These are phyloP conservation scores for Tholera decimalis DNA, from an alignment of 2,888 invertebrate species.

Conservation along the genomic window DNA sequence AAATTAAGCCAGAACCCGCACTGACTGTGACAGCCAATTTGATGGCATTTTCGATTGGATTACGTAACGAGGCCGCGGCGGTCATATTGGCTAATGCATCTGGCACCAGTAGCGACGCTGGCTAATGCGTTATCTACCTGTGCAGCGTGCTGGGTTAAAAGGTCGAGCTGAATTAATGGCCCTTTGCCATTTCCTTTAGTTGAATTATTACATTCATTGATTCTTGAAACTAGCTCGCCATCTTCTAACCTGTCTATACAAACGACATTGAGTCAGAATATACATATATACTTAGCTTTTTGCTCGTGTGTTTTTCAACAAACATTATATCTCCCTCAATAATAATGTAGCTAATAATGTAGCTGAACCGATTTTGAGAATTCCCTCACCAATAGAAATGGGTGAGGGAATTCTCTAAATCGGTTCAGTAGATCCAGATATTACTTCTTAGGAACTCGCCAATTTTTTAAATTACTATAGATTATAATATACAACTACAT, in stretches of 20 bases:
- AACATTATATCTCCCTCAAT: no score
- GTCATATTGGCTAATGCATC: slow-evolving; percentile 56
- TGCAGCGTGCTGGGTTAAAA: slow-evolving; percentile 39
- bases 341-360: no score
- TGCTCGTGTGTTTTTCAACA: no score
- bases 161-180: slow-evolving; percentile 34
- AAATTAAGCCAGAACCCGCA: slow-evolving; percentile 21
- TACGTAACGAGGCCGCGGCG: slow-evolving; percentile 32
- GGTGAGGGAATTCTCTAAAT: no score
- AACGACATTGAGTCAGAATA: not conserved
- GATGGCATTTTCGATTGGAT: slow-evolving; percentile 43
- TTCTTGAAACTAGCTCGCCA: slow-evolving; percentile 1
- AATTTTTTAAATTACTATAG: no score
- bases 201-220: slow-evolving; percentile 34
- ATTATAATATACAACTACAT: no score
- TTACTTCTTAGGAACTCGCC: no score
- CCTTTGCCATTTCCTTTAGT: slow-evolving; percentile 15
- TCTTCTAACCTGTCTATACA: no score
- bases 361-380: no score
- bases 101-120: slow-evolving; percentile 44
- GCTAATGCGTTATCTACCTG: slow-evolving; percentile 48
- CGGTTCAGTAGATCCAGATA: no score
- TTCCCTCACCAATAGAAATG: no score
- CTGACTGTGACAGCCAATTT: slow-evolving; percentile 68
- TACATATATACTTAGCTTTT: no score